Conservation (phyloP, 2,113 vertebrate genomes). For the Hyperoodon ampullatus region DNA sequence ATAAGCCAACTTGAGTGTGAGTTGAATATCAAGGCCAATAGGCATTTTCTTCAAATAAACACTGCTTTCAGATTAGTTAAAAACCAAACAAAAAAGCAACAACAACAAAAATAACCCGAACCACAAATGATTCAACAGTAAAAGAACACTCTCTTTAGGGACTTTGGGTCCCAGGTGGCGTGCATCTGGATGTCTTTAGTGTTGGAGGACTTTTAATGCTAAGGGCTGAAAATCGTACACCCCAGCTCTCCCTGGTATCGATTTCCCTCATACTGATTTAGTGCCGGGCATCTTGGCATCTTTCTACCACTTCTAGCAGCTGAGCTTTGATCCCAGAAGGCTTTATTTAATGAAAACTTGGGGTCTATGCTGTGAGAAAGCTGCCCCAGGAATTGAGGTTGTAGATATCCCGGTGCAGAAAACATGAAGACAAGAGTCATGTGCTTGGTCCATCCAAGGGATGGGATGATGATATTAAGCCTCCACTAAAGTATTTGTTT, state of each 20-base stretch:
- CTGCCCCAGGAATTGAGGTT: conserved; percentile 62
- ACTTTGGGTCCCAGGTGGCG: neutral
- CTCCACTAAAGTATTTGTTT: conserved; percentile 47
- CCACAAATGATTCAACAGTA: conserved; percentile 15
- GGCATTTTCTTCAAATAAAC: conserved; percentile 41
- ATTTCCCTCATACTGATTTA: conserved; percentile 71
- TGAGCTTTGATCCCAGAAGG: conserved; percentile 64
- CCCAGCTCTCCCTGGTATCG: conserved; percentile 52
- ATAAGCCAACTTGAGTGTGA: conserved; percentile 59
- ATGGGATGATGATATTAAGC: conserved; percentile 15
- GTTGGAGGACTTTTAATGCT: conserved; percentile 32
- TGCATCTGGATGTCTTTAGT: conserved; percentile 59
- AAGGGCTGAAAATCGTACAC: conserved; percentile 37
- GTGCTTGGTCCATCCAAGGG: neutral
- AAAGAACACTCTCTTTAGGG: conserved; percentile 50
- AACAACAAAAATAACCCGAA: neutral
- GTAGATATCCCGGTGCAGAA: conserved; percentile 54
- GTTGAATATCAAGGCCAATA: conserved; percentile 69
- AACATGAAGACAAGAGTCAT: conserved; percentile 50
- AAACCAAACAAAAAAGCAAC: conserved; percentile 53
- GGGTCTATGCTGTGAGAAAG: conserved; percentile 60
- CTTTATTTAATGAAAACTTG: conserved; percentile 75
- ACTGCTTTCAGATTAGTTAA: conserved; percentile 48
- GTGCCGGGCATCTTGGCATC: conserved; percentile 60
- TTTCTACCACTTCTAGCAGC: conserved; percentile 56